Evolutionary conservation across 2,888 invertebrate species (phyloP).

Genomic region (Carabus problematicus): DNA sequence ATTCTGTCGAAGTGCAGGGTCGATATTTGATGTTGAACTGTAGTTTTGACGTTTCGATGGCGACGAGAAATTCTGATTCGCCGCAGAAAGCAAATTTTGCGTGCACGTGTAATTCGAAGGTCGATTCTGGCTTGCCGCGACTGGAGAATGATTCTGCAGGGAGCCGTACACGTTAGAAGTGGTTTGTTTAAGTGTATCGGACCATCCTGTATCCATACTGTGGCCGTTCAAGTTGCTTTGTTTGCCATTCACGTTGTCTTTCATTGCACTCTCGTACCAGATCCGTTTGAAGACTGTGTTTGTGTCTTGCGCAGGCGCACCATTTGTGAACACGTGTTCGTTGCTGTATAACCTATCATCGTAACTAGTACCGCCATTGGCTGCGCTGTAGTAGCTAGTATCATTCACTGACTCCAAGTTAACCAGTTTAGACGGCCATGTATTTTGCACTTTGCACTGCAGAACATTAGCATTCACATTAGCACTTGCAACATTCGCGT

Average conservation of each 20-base stretch:
- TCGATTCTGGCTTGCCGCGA: background rate
- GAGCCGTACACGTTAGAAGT: conserved; percentile 11
- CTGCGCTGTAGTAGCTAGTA: conserved; percentile 43
- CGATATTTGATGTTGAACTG: background rate
- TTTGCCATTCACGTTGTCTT: conserved; percentile 46
- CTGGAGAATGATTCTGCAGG: background rate
- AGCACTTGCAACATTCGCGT: conserved; percentile 13
- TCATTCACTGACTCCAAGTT: conserved; percentile 44
- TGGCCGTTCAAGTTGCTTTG: conserved; percentile 24
- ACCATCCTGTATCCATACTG: conserved; percentile 19
- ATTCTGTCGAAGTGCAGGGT: background rate
- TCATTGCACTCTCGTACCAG: conserved; percentile 59
- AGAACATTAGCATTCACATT: conserved; percentile 44
- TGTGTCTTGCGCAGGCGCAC: conserved; percentile 52
- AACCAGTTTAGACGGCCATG: conserved; percentile 52
- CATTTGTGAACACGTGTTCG: conserved; percentile 13
- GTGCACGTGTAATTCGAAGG: no score
- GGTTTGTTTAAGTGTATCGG: conserved; percentile 12
- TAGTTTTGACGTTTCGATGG: no score
- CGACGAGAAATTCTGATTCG: no score
- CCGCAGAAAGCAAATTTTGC: no score
- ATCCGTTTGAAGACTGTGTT: conserved; percentile 60
- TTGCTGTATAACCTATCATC: conserved; percentile 8
- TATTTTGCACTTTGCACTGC: conserved; percentile 57
- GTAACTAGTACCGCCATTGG: background rate